Evolutionary conservation across 2,113 vertebrate species (phyloP).

Genomic region (Trogon surrucura): DNA sequence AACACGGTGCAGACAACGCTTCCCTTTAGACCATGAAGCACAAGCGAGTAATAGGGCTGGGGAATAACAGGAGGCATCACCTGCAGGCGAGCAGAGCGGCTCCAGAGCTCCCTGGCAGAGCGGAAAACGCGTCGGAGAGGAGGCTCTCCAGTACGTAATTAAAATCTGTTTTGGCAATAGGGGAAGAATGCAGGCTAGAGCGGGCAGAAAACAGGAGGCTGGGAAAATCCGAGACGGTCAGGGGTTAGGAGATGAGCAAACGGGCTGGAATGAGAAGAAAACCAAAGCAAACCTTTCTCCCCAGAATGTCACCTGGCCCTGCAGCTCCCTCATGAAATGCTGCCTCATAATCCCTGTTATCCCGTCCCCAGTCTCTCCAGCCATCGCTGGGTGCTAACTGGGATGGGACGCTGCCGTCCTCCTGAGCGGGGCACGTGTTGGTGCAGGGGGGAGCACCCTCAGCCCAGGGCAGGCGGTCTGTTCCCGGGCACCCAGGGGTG

Average conservation of each 20-base stretch:
- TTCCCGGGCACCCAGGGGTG: accelerated
- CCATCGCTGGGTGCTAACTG: background rate
- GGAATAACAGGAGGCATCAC: slow-evolving; percentile 18
- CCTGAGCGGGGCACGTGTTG: accelerated
- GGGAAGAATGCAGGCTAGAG: background rate
- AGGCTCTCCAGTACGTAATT: slow-evolving; percentile 14
- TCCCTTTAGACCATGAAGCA: background rate
- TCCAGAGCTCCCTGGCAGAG: slow-evolving; percentile 18
- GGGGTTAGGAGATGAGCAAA: background rate
- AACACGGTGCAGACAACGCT: background rate
- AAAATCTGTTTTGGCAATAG: slow-evolving; percentile 33
- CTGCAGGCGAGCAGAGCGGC: background rate
- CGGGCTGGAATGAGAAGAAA: background rate
- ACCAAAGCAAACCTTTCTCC: background rate
- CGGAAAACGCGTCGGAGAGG: background rate
- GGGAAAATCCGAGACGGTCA: background rate
- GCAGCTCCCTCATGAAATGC: background rate
- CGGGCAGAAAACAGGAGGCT: background rate
- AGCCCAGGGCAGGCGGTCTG: accelerated
- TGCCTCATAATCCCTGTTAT: background rate
- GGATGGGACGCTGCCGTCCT: background rate
- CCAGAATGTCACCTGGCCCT: accelerated
- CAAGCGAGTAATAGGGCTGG: background rate
- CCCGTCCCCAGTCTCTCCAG: accelerated
- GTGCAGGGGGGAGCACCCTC: background rate